These are phyloP conservation scores for Asarcornis scutulata DNA, from an alignment of 2,113 vertebrate genomes.

Conservation along the genomic window DNA sequence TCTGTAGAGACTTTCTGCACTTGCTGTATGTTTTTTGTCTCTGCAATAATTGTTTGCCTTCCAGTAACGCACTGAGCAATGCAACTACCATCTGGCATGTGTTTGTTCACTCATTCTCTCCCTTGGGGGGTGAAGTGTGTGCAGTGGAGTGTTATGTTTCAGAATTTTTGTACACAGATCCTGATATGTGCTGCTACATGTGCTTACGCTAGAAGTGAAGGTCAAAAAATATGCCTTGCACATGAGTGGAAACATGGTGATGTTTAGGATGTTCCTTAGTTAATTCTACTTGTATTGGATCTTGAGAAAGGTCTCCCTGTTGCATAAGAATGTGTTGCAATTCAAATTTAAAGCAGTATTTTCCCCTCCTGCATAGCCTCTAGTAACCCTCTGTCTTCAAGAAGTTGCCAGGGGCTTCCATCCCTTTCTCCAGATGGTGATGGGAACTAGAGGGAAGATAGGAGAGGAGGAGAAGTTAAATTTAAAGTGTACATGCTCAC, in stretches of 20 bases:
- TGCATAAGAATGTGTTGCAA: background rate
- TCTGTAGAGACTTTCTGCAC: background rate
- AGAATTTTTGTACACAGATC: constrained; percentile 37
- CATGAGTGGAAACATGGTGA: background rate
- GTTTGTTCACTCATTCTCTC: constrained; percentile 12
- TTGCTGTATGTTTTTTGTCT: background rate
- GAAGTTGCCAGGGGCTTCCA: constrained; percentile 29
- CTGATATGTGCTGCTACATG: background rate
- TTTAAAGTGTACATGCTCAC: constrained; percentile 16
- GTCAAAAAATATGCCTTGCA: constrained; percentile 5
- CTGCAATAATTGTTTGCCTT: constrained; percentile 20
- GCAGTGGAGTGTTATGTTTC: constrained; percentile 52
- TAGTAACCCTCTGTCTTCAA: constrained; percentile 22
- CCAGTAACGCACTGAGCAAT: constrained; percentile 45
- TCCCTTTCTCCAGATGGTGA: constrained; percentile 50
- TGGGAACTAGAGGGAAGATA: constrained; percentile 17
- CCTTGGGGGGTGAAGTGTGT: background rate
- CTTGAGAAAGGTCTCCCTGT: background rate
- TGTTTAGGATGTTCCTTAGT: background rate
- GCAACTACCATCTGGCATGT: constrained; percentile 55
- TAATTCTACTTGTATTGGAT: background rate
- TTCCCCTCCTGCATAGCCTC: background rate
- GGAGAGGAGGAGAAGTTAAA: constrained; percentile 28
- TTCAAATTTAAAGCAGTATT: background rate
- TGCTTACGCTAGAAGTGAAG: background rate